Evolutionary conservation across 2,113 vertebrate genomes (phyloP).

Genomic region (Lampris incognitus): DNA sequence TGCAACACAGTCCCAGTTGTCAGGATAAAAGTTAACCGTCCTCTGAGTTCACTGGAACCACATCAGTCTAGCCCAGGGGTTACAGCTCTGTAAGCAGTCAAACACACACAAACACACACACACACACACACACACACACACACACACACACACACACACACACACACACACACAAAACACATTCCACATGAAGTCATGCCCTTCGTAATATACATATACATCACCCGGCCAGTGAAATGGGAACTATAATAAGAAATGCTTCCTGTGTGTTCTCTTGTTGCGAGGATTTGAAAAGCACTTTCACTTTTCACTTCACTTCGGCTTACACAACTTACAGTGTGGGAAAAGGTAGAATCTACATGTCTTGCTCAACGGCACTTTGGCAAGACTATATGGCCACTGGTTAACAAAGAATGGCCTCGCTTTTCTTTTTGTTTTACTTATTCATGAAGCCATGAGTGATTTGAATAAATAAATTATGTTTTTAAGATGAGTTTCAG

Average conservation of each 20-base stretch:
- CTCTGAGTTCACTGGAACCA: background rate
- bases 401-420: too few species aligned
- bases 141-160: background rate
- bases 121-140: background rate
- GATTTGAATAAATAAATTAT: too few species aligned
- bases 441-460: too few species aligned
- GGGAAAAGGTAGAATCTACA: too few species aligned
- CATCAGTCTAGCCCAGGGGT: too few species aligned
- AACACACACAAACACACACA: conserved; percentile 11
- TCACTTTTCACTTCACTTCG: background rate
- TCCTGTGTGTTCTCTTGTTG: conserved; percentile 1
- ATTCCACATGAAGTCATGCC: too few species aligned
- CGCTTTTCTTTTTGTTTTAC: too few species aligned
- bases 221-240: background rate
- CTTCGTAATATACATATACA: background rate
- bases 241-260: conserved; percentile 37
- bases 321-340: too few species aligned
- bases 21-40: conserved; percentile 3
- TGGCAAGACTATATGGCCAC: too few species aligned
- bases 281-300: background rate
- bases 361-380: too few species aligned
- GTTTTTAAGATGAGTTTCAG: too few species aligned
- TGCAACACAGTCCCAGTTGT: background rate
- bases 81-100: background rate
- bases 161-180: conserved; percentile 5